Evolutionary conservation across 2,113 vertebrate species (phyloP).

Genomic region (Kobus ellipsiprymnus): DNA sequence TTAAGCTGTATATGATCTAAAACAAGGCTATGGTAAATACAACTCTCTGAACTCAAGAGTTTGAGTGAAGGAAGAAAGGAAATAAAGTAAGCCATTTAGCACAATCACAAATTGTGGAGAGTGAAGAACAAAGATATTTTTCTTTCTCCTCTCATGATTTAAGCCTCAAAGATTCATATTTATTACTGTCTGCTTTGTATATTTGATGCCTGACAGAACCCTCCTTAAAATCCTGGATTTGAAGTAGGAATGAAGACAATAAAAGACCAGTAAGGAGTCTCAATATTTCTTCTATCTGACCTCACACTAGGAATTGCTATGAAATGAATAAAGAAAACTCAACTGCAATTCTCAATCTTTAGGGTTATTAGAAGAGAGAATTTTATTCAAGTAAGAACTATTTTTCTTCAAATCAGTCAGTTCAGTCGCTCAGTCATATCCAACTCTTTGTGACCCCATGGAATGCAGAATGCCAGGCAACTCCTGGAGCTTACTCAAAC

Average conservation of each 20-base stretch:
- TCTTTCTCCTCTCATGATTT: not conserved
- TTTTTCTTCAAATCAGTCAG: not conserved
- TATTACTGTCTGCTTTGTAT: not conserved
- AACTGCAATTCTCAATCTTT: not conserved
- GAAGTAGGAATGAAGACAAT: not conserved
- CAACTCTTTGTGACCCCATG: not conserved
- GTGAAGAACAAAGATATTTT: not conserved
- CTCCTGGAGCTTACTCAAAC: not conserved
- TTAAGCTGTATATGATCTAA: not conserved
- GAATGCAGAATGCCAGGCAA: not conserved
- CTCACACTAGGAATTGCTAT: not conserved
- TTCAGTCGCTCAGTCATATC: not conserved
- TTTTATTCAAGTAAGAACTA: not conserved
- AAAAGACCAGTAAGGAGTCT: not conserved
- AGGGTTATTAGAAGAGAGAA: not conserved
- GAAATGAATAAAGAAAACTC: not conserved
- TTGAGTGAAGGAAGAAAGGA: not conserved
- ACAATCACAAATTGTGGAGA: not conserved
- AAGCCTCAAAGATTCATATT: not conserved
- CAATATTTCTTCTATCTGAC: not conserved
- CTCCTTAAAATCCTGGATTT: not conserved
- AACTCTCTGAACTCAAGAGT: not conserved
- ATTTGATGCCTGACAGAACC: not conserved
- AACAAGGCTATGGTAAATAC: not conserved
- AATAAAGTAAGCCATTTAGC: not conserved